Percentiles rank a stretch among this genome's conserved stretches.
These are phyloP conservation scores for Eonycteris spelaea DNA, from an alignment of 2,113 vertebrate genomes.

Conservation along the genomic window DNA sequence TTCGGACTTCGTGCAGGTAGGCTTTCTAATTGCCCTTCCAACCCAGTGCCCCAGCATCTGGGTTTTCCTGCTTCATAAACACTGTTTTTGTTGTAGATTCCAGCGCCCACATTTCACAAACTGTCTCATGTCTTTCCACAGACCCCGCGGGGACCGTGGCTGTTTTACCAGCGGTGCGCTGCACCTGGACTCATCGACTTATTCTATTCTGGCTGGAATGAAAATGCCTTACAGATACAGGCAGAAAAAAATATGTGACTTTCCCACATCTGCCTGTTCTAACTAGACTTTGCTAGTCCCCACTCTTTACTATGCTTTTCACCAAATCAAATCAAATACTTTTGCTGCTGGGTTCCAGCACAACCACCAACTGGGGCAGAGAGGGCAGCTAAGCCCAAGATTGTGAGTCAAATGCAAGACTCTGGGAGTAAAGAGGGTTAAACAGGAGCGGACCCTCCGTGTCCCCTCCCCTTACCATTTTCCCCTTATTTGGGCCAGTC, in stretches of 20 bases:
- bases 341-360: not conserved
- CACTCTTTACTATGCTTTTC: not conserved
- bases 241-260: not conserved
- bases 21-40: not conserved
- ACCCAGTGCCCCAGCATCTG: not conserved
- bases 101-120: not conserved
- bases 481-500: not conserved
- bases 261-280: not conserved
- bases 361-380: not conserved
- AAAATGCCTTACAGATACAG: not conserved
- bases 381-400: not conserved
- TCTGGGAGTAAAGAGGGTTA: not conserved
- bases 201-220: not conserved
- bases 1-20: fast-evolving
- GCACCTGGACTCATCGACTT: not conserved
- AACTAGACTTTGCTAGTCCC: not conserved
- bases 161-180: not conserved
- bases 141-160: not conserved
- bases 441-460: not conserved
- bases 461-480: not conserved
- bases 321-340: not conserved
- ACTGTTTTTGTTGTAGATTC: not conserved
- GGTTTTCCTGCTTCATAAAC: not conserved
- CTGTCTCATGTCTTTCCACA: not conserved
- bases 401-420: not conserved